Evolutionary conservation across 2,888 invertebrate genomes (phyloP), one percentile per base, ranked within the genome.

Genomic region (Sipunculus nudus): DNA sequence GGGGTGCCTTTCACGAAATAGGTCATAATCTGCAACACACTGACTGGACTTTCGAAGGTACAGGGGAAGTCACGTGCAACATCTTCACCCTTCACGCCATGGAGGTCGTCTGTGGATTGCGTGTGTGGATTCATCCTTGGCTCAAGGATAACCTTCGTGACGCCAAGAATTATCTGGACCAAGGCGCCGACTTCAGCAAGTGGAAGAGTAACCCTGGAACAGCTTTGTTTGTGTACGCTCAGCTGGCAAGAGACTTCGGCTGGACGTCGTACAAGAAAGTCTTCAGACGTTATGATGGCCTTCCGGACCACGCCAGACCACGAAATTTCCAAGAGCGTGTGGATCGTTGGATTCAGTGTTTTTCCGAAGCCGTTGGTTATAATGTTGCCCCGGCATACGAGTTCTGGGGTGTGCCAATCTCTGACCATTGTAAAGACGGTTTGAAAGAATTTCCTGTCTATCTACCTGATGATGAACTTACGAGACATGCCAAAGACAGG

Each of bases 1-100:
- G 74, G 74, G 74, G 74, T 1, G 25, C 68, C 26, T 75, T 64
- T 54, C 74, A 74, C 48, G 74, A 74, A 55, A 47, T 74, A 3
- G 74, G 74, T 19, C 73, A 75, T 60, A 74, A 74, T 53, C 56
- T 74, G 61, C 73, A 74, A 60, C 32, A 52, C 31, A 28, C n/a
- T 2, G 54, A 38, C 25, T 74, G 73, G 74, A 74, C 72, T 3
- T 72, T 71, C 31, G 53, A 59, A 3, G 72, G 70, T 5, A 66
- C 67, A n/a, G 46, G 35, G 1, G 73, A 73, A 46, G 72, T 72
- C 4, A 72, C 73, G 3, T 63, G 61, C 45, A 74, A 74, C 46
- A 65, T 74, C 21, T 72, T 74, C 61, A 69, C 71, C 8, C 55
- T 73, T 6, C 61, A 69, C 50, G 73, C 66, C 25, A 73, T 67